phyloP scores from a whole-genome alignment of 2,797 vertebrate genomes.

The Neosalanx taihuensis region DNA sequence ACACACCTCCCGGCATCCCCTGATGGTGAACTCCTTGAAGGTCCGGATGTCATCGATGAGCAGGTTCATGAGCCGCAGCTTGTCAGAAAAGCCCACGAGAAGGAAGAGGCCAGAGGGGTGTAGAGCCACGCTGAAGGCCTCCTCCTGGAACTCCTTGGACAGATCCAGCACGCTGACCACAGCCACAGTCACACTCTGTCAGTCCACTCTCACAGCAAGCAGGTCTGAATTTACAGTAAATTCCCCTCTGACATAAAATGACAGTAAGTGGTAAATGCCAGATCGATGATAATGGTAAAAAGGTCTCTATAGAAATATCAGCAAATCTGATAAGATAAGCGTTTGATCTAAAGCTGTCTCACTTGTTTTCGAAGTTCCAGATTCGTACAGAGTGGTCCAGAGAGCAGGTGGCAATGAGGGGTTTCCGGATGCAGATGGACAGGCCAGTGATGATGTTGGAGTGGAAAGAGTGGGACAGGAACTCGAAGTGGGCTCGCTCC shows the following conservation, averaged over 20 bases:
- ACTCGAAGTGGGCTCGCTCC: slow-evolving; percentile 76
- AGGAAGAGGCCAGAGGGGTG: slow-evolving; percentile 88
- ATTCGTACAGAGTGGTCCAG: slow-evolving; percentile 87
- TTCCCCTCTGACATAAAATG: not conserved
- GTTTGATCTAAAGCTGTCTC: slow-evolving; percentile 45
- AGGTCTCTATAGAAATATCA: not conserved
- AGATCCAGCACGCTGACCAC: slow-evolving; percentile 78
- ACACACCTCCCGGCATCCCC: slow-evolving; percentile 85
- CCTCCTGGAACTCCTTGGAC: slow-evolving; percentile 87
- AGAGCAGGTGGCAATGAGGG: slow-evolving; percentile 88
- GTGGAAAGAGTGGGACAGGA: slow-evolving; percentile 84
- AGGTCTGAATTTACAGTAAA: not conserved
- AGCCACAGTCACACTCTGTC: not conserved
- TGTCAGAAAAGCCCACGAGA: slow-evolving; percentile 91
- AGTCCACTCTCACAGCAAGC: not conserved
- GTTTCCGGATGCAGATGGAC: slow-evolving; percentile 84
- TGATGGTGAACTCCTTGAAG: slow-evolving; percentile 86
- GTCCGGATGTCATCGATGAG: slow-evolving; percentile 84
- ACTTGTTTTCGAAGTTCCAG: slow-evolving; percentile 95
- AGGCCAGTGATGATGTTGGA: slow-evolving; percentile 84
- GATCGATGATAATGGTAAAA: no score
- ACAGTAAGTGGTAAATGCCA: not conserved
- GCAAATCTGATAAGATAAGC: not conserved
- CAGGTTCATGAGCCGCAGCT: slow-evolving; percentile 87
- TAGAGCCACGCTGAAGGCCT: slow-evolving; percentile 82